Evolutionary conservation across 2,888 invertebrate species (phyloP), one percentile per base, ranked within the genome.

Genomic region (Metallyticus violacea): DNA sequence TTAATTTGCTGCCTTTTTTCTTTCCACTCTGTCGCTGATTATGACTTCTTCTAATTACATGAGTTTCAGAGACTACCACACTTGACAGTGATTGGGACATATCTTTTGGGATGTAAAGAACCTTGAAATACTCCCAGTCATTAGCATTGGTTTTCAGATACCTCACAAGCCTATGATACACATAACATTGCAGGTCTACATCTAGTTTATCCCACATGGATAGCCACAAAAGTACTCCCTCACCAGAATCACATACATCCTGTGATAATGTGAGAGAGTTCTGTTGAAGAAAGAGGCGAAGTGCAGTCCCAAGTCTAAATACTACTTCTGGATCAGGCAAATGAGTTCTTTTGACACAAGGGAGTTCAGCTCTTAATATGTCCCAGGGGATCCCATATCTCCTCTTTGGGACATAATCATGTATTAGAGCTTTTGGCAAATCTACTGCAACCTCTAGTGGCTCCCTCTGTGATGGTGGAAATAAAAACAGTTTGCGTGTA

Each of bases 111-210:
- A 83, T 26, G 28, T 83, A 27, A 40, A 76, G 28, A 4, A 83
- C 28, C 7, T 77, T 83, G 28, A 27, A 83, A 27, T 27, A 26
- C 28, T 77, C 77, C 86, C 86, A 86, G 15, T n/a, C 28, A 62
- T 26, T 83, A 84, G 86, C 84, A 84, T 86, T 28, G 76, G 78
- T 26, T 7, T 79, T 30, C 26, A 85, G 22, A 78, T 79, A 85
- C 6, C 26, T 9, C 26, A 85, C 30, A n/a, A 79, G 29, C 5
- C 40, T 79, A 22, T 79, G 29, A 9, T 85, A 79, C 6, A 29
- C 78, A 40, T 85, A 78, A 6, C 6, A 6, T 28, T n/a, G 78
- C 3, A 81, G 62, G 4, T 81, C 85, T 26, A 40, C 29, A n/a
- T 77, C 76, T 77, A 86, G 15, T 26, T n/a, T 77, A 30, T 81